These are phyloP conservation scores for Timema cristinae DNA, from an alignment of 2,888 invertebrate species.

Conservation along the genomic window DNA sequence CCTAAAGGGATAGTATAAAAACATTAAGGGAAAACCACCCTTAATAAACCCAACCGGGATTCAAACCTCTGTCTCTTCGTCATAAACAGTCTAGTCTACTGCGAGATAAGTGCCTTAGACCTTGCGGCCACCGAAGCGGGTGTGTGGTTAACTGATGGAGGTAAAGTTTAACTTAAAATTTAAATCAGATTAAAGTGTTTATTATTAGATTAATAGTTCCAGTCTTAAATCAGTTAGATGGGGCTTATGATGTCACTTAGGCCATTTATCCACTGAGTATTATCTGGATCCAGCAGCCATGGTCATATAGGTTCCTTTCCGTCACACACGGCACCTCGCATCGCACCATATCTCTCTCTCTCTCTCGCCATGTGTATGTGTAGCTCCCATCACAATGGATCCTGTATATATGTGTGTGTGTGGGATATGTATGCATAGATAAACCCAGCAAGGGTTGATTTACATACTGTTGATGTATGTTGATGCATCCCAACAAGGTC, in stretches of 20 bases:
- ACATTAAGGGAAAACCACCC: too few relatives aligned
- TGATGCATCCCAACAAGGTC: constrained; percentile 20
- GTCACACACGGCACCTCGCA: neutral
- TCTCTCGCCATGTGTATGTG: neutral
- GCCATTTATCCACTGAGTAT: neutral
- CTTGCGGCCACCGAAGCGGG: too few relatives aligned
- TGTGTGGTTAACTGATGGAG: too few relatives aligned
- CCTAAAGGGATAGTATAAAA: too few relatives aligned
- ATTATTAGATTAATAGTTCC: too few relatives aligned
- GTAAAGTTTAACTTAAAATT: too few relatives aligned
- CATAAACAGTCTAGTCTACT: too few relatives aligned
- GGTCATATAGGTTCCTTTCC: neutral
- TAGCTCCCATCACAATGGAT: constrained; percentile 21
- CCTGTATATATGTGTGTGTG: constrained; percentile 16
- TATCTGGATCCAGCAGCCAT: neutral
- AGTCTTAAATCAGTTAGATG: too few relatives aligned
- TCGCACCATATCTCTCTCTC: neutral
- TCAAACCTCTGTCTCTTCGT: too few relatives aligned
- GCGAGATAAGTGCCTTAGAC: too few relatives aligned
- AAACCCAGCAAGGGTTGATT: constrained; percentile 20
- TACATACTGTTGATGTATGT: constrained; percentile 25
- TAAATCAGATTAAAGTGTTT: too few relatives aligned
- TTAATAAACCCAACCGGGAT: too few relatives aligned
- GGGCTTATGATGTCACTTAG: neutral
- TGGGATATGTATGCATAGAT: constrained; percentile 17